Percentiles rank a stretch among this genome's conserved stretches.
phyloP scores from a whole-genome alignment of 2,888 invertebrate species.

The Taphrorychus bicolor region DNA sequence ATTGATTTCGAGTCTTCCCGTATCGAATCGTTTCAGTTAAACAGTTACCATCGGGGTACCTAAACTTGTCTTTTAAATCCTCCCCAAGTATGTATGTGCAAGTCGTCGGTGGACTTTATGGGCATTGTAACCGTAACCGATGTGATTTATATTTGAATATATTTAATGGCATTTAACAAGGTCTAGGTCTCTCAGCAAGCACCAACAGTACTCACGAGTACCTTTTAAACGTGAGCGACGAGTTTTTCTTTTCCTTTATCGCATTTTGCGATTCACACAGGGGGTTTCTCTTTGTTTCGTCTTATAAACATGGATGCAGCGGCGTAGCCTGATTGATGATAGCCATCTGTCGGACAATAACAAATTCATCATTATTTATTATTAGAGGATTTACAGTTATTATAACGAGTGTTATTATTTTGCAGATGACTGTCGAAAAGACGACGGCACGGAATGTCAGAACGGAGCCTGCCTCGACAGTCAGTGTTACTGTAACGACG shows the following conservation, averaged over 20 bases:
- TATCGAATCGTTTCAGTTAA: neutral
- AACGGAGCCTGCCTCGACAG: constrained; percentile 93
- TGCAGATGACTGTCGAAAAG: constrained; percentile 91
- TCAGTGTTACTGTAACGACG: constrained; percentile 95
- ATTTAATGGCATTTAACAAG: constrained; percentile 42
- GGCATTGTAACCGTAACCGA: constrained; percentile 18
- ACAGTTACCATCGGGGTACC: neutral
- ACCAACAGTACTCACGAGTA: constrained; percentile 46
- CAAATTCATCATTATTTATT: constrained; percentile 13
- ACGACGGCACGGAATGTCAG: constrained; percentile 87
- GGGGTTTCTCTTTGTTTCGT: constrained; percentile 41
- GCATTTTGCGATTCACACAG: constrained; percentile 39
- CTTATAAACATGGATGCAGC: neutral
- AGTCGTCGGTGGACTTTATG: constrained; percentile 7
- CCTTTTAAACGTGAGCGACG: constrained; percentile 33
- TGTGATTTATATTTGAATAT: constrained; percentile 39
- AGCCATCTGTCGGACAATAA: constrained; percentile 19
- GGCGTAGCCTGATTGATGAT: constrained; percentile 1
- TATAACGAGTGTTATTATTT: constrained; percentile 45
- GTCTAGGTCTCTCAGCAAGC: constrained; percentile 42
- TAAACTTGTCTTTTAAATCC: neutral
- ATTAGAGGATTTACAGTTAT: neutral
- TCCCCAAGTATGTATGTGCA: neutral
- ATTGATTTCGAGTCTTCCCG: neutral
- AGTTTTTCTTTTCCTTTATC: constrained; percentile 43